These are phyloP conservation scores for Progne subis DNA, from an alignment of 2,113 vertebrate genomes.

Conservation along the genomic window DNA sequence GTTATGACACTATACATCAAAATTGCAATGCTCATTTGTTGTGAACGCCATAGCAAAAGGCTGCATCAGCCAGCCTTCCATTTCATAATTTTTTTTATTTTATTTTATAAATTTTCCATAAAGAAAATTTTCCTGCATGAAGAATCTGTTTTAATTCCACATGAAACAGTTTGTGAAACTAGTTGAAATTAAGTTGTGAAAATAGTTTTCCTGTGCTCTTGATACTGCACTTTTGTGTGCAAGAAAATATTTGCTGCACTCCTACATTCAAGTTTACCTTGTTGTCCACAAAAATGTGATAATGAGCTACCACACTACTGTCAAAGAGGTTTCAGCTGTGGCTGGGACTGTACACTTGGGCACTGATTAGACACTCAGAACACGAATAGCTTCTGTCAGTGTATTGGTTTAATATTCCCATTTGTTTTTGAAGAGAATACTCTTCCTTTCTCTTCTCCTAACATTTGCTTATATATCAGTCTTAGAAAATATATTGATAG, in stretches of 20 bases:
- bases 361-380: not conserved
- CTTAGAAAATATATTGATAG: not conserved
- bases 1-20: not conserved
- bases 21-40: slow-evolving; percentile 1
- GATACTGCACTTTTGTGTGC: not conserved
- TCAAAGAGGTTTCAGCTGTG: not conserved
- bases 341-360: not conserved
- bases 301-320: not conserved
- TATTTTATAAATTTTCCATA: not conserved
- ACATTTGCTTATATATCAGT: not conserved
- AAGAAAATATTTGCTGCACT: not conserved
- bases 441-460: not conserved
- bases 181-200: not conserved
- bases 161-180: not conserved
- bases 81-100: too few relatives aligned
- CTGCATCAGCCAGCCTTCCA: not conserved
- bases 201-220: not conserved
- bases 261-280: not conserved
- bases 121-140: not conserved
- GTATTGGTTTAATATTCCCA: not conserved
- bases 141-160: not conserved
- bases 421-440: not conserved
- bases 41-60: not conserved
- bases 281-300: not conserved
- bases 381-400: not conserved